phyloP scores from a whole-genome alignment of 2,888 invertebrate species.

The Ornithoptera priamus region DNA sequence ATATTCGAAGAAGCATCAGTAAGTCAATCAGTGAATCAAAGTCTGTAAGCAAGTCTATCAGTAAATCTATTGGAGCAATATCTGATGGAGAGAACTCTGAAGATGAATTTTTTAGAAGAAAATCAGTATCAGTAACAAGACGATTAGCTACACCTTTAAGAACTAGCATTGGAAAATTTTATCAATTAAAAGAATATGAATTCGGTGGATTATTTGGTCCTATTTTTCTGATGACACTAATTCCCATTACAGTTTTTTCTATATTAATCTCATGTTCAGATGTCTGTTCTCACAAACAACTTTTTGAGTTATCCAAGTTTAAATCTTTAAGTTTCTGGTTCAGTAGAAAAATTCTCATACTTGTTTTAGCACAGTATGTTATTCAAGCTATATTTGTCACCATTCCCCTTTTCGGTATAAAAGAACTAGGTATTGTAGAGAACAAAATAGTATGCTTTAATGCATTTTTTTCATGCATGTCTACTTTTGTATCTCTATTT shows the following conservation, averaged over 20 bases:
- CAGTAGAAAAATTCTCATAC: slow-evolving; percentile 49
- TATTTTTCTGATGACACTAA: slow-evolving; percentile 50
- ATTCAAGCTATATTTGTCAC: slow-evolving; percentile 73
- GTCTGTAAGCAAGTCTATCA: slow-evolving; percentile 62
- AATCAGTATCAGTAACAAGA: slow-evolving; percentile 56
- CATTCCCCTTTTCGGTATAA: slow-evolving; percentile 78
- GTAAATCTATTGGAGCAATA: slow-evolving; percentile 61
- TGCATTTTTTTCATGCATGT: slow-evolving; percentile 74
- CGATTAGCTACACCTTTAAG: slow-evolving; percentile 68
- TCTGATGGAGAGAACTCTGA: slow-evolving; percentile 68
- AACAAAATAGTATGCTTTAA: slow-evolving; percentile 69
- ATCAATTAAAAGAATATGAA: slow-evolving; percentile 56
- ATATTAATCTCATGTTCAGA: slow-evolving; percentile 60
- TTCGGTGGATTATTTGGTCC: slow-evolving; percentile 67
- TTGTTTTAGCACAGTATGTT: slow-evolving; percentile 63
- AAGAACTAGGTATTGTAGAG: slow-evolving; percentile 54
- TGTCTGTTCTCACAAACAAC: slow-evolving; percentile 55
- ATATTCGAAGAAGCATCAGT: slow-evolving; percentile 59
- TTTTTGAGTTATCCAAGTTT: slow-evolving; percentile 50
- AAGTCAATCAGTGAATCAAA: slow-evolving; percentile 56
- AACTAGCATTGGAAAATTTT: slow-evolving; percentile 49
- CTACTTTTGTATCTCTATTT: slow-evolving; percentile 59
- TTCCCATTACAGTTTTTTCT: slow-evolving; percentile 59
- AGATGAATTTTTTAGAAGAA: slow-evolving; percentile 48
- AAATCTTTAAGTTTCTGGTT: slow-evolving; percentile 50